Percentiles rank a stretch among this genome's conserved stretches.
Conservation (phyloP, 2,797 vertebrate species). For the Chrysolophus pictus region DNA sequence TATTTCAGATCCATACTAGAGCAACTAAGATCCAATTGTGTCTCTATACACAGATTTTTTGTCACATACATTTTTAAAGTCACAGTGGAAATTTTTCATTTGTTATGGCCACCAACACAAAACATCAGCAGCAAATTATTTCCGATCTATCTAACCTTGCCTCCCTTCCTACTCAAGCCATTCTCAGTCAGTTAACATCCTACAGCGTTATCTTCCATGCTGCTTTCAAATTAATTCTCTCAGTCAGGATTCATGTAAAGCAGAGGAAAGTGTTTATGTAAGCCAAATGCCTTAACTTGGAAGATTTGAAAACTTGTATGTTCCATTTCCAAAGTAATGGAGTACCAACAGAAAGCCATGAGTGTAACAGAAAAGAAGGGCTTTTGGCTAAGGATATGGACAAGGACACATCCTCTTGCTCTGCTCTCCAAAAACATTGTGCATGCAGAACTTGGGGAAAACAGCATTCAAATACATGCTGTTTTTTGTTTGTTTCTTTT, state of each 20-base stretch:
- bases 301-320: not conserved
- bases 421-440: not conserved
- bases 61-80: not conserved
- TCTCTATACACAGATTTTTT: not conserved
- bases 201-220: not conserved
- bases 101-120: not conserved
- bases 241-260: not conserved
- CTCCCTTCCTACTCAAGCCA: not conserved
- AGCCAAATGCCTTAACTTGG: not conserved
- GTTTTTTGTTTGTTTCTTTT: not conserved
- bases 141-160: not conserved
- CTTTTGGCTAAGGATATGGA: not conserved
- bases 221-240: slow-evolving; percentile 14
- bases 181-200: not conserved
- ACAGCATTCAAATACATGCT: not conserved
- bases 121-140: not conserved
- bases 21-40: not conserved
- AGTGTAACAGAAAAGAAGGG: not conserved
- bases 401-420: not conserved
- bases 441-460: not conserved
- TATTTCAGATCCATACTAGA: not conserved
- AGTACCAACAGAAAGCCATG: not conserved
- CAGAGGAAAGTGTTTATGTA: not conserved
- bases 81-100: not conserved
- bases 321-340: not conserved